Percentiles rank a stretch among this genome's conserved stretches.
These are phyloP conservation scores for Neopipo cinnamomea DNA, from an alignment of 2,113 vertebrate species.

Conservation along the genomic window DNA sequence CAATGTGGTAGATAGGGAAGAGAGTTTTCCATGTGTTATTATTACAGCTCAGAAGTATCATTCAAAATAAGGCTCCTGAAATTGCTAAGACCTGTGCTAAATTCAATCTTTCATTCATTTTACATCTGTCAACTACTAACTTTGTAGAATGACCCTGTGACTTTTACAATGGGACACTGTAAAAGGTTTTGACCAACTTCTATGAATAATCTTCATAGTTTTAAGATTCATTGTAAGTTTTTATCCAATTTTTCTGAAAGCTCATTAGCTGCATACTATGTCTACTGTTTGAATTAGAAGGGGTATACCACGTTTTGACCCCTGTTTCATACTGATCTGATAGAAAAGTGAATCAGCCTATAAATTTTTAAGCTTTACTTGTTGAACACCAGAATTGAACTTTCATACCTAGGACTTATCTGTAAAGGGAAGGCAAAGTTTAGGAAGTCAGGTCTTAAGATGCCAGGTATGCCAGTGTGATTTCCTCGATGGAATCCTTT, in stretches of 20 bases:
- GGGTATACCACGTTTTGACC: neutral
- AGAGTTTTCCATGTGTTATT: neutral
- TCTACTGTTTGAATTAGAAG: neutral
- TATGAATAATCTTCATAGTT: neutral
- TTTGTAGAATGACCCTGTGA: neutral
- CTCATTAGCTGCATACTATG: neutral
- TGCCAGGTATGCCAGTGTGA: neutral
- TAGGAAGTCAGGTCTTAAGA: neutral
- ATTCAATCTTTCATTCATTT: neutral
- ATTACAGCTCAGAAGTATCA: neutral
- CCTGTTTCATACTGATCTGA: slow-evolving; percentile 10
- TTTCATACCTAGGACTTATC: neutral
- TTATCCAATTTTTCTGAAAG: neutral
- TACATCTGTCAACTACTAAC: neutral
- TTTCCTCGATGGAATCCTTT: neutral
- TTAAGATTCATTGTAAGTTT: neutral
- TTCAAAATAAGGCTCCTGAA: neutral
- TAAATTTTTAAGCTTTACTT: slow-evolving; percentile 24
- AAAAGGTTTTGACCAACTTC: neutral
- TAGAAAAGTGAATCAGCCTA: neutral
- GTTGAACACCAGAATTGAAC: neutral
- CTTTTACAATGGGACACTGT: neutral
- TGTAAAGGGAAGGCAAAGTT: neutral
- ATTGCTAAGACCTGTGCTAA: neutral
- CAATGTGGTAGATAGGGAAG: neutral